phyloP scores from a whole-genome alignment of 2,797 vertebrate species.

The Tragelaphus eurycerus region DNA sequence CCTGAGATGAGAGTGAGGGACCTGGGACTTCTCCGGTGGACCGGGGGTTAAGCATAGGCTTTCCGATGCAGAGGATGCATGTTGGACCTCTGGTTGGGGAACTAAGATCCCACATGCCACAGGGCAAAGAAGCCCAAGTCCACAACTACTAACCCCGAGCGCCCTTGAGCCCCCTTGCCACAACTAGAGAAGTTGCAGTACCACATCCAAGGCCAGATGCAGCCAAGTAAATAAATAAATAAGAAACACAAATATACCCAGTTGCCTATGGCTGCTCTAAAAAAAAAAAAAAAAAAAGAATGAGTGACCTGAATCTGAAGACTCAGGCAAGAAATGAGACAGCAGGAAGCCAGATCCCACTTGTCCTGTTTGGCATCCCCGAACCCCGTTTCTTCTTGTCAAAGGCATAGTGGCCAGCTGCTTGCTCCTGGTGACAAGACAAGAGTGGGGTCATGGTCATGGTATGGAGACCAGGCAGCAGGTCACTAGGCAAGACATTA shows the following conservation, averaged over 20 bases:
- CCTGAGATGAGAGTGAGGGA: neutral
- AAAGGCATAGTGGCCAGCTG: neutral
- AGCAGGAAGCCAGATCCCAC: neutral
- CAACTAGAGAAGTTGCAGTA: neutral
- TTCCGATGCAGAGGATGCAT: fast-evolving
- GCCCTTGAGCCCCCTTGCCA: neutral
- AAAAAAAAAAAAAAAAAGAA: neutral
- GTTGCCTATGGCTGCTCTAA: neutral
- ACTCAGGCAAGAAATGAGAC: neutral
- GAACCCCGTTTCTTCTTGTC: neutral
- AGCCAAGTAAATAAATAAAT: neutral
- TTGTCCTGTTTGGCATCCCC: neutral
- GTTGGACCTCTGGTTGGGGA: neutral
- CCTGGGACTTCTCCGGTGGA: neutral
- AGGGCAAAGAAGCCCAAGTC: neutral
- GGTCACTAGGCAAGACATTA: neutral
- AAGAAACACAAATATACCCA: neutral
- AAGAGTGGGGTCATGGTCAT: neutral
- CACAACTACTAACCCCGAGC: neutral
- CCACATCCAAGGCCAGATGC: neutral
- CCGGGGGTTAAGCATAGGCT: neutral
- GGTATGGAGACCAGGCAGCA: neutral
- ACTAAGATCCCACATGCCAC: neutral
- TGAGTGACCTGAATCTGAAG: neutral
- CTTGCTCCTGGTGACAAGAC: neutral